Base-by-base conservation (phyloP, 2,888 invertebrate species). In the Drosophila anceps region DNA sequence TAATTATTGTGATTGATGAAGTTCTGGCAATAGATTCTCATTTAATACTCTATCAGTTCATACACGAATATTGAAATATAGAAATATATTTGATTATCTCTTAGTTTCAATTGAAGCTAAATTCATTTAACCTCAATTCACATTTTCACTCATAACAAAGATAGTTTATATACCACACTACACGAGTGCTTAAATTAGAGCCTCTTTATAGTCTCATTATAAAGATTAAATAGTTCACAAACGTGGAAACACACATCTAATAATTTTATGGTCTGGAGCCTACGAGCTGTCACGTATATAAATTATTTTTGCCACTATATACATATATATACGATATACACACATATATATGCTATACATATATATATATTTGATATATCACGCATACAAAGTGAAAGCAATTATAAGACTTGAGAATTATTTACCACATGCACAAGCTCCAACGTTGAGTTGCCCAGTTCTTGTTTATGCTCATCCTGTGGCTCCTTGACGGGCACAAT, bases 341-440 rank as follows among this genome's bases (percentile, higher is more conserved):
- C 24, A 24, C 4, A 24, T 24, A 24, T 24, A 24, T 24, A 24
- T 24, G n/a, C 4, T n/a, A 9, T 48, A 24, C 6, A 12, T n/a
- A 12, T 13, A 31, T n/a, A 46, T 18, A 31, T 12, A 3, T 27
- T 13, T 27, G 15, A 12, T 6, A 18, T 31, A 29, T 41, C 55
- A 20, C 55, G 15, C 31, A 20, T 9, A 29, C 55, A 55, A 41
- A 55, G 41, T 31, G 33, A 43, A 35, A 13, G 33, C 46, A 51
- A 27, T 27, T 57, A 51, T 33, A 24, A 54, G 20, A 29, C 2
- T 33, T 46, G 24, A 31, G 39, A 48, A 35, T 44, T 46, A 54
- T 60, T 84, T 82, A 90, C 91, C 87, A 91, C 77, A 81, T 91
- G 89, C n/a, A 86, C 82, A 48, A 91, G 67, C 57, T 91, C 80